Evolutionary conservation across 2,888 invertebrate genomes (phyloP), one percentile per base, ranked within the genome.

Genomic region (Tyria jacobaeae): DNA sequence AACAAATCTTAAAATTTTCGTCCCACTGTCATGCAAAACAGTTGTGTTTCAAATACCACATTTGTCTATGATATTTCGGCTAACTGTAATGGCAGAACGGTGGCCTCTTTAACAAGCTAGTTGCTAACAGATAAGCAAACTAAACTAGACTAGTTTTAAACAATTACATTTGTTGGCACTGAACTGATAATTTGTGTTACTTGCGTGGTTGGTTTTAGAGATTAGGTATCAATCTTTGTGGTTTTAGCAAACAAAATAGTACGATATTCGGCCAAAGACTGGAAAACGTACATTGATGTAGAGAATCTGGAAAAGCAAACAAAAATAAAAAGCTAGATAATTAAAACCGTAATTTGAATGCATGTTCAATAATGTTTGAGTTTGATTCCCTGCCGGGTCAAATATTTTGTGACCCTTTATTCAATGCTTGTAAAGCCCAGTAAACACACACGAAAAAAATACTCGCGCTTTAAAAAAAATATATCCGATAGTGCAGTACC

Each of bases 11-110:
- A n/a, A 47, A 77, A 66, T 64, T 64, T 68, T 77, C 62, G 49
- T 48, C 55, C 41, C 57, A 44, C 51, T 76, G 66, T 77, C 58
- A 76, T 76, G 75, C 63, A 75, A 76, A 76, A 66, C 49, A 59
- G 65, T 37, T 59, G 60, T 63, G 59, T 64, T 70, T 63, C 27
- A 63, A 76, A 66, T 35, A 37, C n/a, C n/a, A n/a, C 41, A 67
- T 66, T 68, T 56, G 57, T 62, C 51, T 57, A 17, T 59, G 52
- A 44, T 62, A 24, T 60, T 67, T 59, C 57, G 57, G 15, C 39
- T 73, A 76, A 73, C 75, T 70, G 70, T 73, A 69, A 1, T 50
- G 27, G 12, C 17, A 25, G 27, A 62, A 61, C 35, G 31, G 54
- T 75, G 63, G 66, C 60, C 57, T 73, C 66, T 66, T 62, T 71